phyloP scores from a whole-genome alignment of 2,888 invertebrate species.

The Machimus rusticus region DNA sequence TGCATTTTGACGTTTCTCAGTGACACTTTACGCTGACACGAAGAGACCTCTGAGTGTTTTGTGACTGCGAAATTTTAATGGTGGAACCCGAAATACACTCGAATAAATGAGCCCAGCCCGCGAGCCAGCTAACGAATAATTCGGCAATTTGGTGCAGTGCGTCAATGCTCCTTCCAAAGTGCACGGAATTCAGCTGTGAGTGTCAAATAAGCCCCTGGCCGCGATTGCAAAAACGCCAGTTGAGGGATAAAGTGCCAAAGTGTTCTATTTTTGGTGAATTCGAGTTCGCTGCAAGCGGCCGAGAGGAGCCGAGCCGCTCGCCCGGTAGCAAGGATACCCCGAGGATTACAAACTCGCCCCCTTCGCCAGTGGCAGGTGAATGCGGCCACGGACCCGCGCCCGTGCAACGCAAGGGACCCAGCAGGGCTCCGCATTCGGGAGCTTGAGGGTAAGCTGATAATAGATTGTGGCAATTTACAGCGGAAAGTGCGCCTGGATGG shows the following conservation, averaged over 20 bases:
- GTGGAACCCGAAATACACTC: neutral
- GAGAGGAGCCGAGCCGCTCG: neutral
- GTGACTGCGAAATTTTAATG: conserved; percentile 7
- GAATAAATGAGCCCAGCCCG: neutral
- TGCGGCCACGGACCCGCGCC: neutral
- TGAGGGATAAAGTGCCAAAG: conserved; percentile 23
- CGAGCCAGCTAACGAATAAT: neutral
- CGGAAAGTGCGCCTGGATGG: conserved; percentile 2
- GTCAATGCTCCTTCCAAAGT: neutral
- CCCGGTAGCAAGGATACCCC: neutral
- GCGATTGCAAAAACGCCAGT: conserved; percentile 2
- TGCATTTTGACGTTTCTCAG: conserved; percentile 2
- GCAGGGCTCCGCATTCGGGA: neutral
- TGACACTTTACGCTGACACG: conserved; percentile 9
- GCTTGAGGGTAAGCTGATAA: conserved; percentile 10
- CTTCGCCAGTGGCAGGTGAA: neutral
- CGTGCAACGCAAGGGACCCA: neutral
- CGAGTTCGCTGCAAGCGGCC: neutral
- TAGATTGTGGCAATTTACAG: conserved; percentile 22
- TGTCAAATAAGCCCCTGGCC: neutral
- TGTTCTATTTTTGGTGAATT: conserved; percentile 34
- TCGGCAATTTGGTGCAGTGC: neutral
- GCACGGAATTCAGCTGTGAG: neutral
- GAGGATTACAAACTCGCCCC: neutral
- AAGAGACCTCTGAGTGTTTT: neutral